Evolutionary conservation across 2,888 invertebrate species (phyloP).

Genomic region (Kryphioiulus occultus): DNA sequence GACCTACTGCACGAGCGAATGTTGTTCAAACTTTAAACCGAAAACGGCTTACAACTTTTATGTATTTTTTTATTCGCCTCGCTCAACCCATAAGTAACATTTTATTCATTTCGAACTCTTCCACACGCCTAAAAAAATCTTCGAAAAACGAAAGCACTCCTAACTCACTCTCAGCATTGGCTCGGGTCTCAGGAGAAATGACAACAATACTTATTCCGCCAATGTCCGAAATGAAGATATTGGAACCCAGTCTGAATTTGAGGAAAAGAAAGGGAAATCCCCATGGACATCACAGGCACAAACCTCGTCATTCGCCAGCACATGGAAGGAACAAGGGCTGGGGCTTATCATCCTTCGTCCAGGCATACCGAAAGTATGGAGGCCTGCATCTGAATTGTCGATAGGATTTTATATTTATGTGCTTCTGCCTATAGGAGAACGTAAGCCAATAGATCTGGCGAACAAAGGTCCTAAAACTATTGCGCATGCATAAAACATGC

Average conservation of each 20-base stretch:
- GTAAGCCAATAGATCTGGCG: background rate
- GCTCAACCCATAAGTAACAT: background rate
- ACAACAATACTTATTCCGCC: background rate
- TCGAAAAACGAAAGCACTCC: background rate
- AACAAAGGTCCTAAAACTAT: background rate
- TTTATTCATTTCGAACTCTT: background rate
- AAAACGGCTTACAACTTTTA: background rate
- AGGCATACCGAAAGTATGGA: background rate
- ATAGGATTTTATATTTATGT: background rate
- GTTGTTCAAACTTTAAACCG: background rate
- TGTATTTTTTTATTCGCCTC: background rate
- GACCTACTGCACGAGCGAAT: too few species aligned
- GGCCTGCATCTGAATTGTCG: background rate
- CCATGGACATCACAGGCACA: background rate
- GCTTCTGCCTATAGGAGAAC: background rate
- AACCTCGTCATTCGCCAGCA: background rate
- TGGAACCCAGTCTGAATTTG: background rate
- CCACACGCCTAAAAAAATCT: background rate
- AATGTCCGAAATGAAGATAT: slow-evolving; percentile 5
- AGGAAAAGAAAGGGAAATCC: background rate
- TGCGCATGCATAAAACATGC: background rate
- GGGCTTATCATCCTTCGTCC: background rate
- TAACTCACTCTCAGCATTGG: background rate
- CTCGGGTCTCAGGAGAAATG: background rate
- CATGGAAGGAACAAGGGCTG: background rate